Conservation (phyloP, 2,113 vertebrate genomes). For the Saccopteryx bilineata region DNA sequence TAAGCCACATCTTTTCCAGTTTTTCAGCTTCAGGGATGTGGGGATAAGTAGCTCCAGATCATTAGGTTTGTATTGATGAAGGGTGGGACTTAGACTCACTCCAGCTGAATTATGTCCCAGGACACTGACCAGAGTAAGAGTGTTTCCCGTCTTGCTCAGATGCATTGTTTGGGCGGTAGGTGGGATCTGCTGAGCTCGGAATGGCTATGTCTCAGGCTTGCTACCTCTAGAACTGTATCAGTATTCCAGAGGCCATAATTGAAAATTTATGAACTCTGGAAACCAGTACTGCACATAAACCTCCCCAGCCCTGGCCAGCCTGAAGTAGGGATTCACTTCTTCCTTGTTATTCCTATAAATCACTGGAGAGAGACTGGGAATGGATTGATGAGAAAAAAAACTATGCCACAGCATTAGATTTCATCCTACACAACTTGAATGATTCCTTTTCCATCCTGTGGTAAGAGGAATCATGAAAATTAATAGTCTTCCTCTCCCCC, state of each 20-base stretch:
- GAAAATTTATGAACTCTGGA: constrained; percentile 82
- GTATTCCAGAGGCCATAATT: constrained; percentile 71
- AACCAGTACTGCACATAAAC: constrained; percentile 80
- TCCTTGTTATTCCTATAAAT: constrained; percentile 84
- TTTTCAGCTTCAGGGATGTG: constrained; percentile 19
- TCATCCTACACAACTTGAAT: constrained; percentile 85
- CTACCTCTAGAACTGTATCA: constrained; percentile 30
- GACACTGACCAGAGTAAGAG: background rate
- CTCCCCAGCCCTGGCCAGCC: constrained; percentile 66
- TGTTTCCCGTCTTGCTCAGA: background rate
- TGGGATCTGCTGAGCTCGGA: constrained; percentile 17
- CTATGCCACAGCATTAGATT: constrained; percentile 86
- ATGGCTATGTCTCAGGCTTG: background rate
- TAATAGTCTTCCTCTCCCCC: constrained; percentile 82
- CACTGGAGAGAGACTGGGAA: constrained; percentile 80
- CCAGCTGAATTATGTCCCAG: background rate
- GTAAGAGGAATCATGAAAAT: constrained; percentile 85
- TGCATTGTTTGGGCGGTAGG: background rate
- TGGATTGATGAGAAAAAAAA: constrained; percentile 86
- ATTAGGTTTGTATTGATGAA: background rate
- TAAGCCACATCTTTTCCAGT: background rate
- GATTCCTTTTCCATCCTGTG: constrained; percentile 85
- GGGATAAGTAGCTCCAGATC: background rate
- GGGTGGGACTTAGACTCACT: background rate
- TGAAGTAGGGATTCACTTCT: constrained; percentile 69